Evolutionary conservation across 2,797 vertebrate genomes (phyloP).

Genomic region (Pteronotus mesoamericanus): DNA sequence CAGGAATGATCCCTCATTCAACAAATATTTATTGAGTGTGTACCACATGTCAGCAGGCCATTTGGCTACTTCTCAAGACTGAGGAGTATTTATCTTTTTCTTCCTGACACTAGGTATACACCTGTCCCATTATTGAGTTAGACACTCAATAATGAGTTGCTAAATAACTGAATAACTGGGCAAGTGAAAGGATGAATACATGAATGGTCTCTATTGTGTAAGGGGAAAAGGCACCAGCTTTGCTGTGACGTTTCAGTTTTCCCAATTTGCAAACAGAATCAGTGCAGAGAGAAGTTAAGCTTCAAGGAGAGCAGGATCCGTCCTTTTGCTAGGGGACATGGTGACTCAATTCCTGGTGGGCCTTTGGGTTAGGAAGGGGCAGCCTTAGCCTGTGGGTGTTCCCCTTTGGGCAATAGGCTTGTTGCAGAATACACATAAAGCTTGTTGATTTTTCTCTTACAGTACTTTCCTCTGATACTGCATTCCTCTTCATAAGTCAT

Average conservation of each 20-base stretch:
- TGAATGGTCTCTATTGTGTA: neutral
- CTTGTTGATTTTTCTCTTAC: neutral
- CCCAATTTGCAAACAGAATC: neutral
- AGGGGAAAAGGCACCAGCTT: neutral
- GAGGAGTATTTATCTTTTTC: neutral
- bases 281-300: neutral
- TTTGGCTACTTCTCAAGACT: neutral
- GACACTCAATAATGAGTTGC: neutral
- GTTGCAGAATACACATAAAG: neutral
- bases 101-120: neutral
- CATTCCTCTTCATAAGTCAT: neutral
- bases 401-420: neutral
- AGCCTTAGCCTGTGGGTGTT: neutral
- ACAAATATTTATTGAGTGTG: neutral
- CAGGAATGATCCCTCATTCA: neutral
- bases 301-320: neutral
- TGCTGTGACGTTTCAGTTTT: neutral
- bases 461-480: neutral
- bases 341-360: neutral
- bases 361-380: neutral
- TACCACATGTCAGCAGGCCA: neutral
- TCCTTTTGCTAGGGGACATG: neutral
- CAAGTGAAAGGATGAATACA: neutral
- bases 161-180: neutral
- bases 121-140: neutral